Evolutionary conservation across 2,113 vertebrate species (phyloP), one percentile per base, ranked within the genome.

Genomic region (Eurystomus gularis): DNA sequence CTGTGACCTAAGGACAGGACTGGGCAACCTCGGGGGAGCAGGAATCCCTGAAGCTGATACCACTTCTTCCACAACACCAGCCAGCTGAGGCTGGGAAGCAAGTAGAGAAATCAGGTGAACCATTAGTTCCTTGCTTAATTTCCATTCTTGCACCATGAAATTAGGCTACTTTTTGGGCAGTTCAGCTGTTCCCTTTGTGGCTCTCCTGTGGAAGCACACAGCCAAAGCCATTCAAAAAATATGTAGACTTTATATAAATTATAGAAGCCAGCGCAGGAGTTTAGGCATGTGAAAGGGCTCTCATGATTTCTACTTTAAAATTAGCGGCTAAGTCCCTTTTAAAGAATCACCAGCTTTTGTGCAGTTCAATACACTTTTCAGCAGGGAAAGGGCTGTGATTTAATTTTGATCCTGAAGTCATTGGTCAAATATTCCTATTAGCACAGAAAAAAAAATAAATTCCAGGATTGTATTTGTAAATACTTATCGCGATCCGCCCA

Each of bases 21-120:
- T 46, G 79, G 61, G 18, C 29, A 64, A 28, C 9, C n/a, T n/a
- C 39, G 33, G 29, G 0, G 0, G 26, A 52, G 19, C 5, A 57
- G 46, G 37, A 75, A 26, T 6, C 31, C 33, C 55, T 75, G 44
- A 33, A 6, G 26, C 26, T 73, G 55, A 31, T 73, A 24, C 24
- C 42, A 4, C 28, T 66, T 77, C 23, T 79, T 37, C 70, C 17
- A 48, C 42, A 62, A 73, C 93, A 89, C 44, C 31, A 92, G 13
- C n/a, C 39, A 66, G 23, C 42, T 48, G 29, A 69, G 33, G 17
- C 4, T 61, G 29, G 46, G 65, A 75, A 78, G 2, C 2, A n/a
- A 78, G 68, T 33, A 62, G 12, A 25, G 11, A 78, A 70, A 25
- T 54, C 0, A 81, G 17, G 28, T 61, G 21, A 66, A 40, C 62